phyloP scores from a whole-genome alignment of 2,888 invertebrate genomes.

The Criorhina ranunculi region DNA sequence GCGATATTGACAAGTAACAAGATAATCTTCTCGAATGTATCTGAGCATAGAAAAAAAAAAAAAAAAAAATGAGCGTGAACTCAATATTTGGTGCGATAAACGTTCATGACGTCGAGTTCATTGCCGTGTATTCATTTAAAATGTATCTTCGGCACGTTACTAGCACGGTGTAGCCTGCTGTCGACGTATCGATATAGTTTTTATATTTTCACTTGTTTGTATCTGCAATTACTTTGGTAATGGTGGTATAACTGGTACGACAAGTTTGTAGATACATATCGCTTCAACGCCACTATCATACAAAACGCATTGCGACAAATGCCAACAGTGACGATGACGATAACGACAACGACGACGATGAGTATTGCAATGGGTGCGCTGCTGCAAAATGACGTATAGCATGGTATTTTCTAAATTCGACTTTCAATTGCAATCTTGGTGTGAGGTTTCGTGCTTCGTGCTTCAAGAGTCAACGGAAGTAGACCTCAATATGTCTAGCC shows the following conservation, averaged over 20 bases:
- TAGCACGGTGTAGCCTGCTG: not conserved
- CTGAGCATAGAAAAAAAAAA: not conserved
- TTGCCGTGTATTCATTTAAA: slow-evolving; percentile 43
- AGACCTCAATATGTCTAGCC: slow-evolving; percentile 30
- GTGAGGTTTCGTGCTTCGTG: slow-evolving; percentile 7
- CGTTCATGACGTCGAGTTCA: slow-evolving; percentile 42
- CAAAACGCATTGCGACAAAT: slow-evolving; percentile 55
- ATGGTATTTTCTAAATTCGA: slow-evolving; percentile 22
- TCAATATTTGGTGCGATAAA: slow-evolving; percentile 43
- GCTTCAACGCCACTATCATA: slow-evolving; percentile 1
- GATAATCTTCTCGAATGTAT: slow-evolving; percentile 12
- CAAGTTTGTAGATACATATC: slow-evolving; percentile 1
- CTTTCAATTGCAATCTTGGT: slow-evolving; percentile 6
- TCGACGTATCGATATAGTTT: not conserved
- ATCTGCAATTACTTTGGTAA: slow-evolving; percentile 9
- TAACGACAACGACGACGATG: slow-evolving; percentile 2
- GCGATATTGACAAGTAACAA: slow-evolving; percentile 21
- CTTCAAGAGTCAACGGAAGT: not conserved
- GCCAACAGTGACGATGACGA: slow-evolving; percentile 21
- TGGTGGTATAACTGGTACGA: slow-evolving; percentile 8
- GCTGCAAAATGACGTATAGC: slow-evolving; percentile 26
- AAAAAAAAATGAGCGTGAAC: slow-evolving; percentile 30
- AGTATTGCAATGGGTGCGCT: too few species aligned
- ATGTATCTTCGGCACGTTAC: slow-evolving; percentile 28
- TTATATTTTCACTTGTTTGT: not conserved